Conservation (phyloP, 2,888 invertebrate species). For the Villa cingulata region DNA sequence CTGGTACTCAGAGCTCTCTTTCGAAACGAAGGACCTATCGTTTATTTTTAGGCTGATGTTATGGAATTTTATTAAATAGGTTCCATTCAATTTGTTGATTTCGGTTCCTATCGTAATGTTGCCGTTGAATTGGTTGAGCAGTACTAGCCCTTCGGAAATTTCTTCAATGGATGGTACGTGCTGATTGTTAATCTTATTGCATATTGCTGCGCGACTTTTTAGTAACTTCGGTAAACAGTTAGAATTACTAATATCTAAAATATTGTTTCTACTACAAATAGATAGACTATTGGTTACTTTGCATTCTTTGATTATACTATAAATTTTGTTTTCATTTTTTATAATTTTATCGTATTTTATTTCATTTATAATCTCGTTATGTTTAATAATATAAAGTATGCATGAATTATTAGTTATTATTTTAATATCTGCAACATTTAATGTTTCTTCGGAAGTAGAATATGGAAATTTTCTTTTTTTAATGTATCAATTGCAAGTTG, state of each 20-base stretch:
- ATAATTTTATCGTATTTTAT: background rate
- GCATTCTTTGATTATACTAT: background rate
- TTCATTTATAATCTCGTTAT: background rate
- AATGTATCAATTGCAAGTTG: background rate
- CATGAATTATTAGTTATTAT: slow-evolving; percentile 2
- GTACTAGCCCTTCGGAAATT: slow-evolving; percentile 2
- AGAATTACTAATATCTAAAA: slow-evolving; percentile 5
- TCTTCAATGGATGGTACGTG: slow-evolving; percentile 1
- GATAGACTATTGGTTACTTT: slow-evolving; percentile 1
- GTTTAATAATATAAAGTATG: slow-evolving; percentile 1
- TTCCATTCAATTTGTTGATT: no score
- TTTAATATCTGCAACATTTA: slow-evolving; percentile 8
- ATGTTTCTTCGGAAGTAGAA: slow-evolving; percentile 6
- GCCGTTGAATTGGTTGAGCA: background rate
- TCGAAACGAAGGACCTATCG: no score
- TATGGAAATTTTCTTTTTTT: slow-evolving; percentile 5
- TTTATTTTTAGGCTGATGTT: background rate
- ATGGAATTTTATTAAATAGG: background rate
- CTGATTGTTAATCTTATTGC: background rate
- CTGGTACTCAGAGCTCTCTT: no score
- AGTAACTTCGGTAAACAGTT: background rate
- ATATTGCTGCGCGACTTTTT: background rate
- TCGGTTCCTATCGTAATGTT: background rate
- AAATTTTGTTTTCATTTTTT: background rate
- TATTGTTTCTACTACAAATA: slow-evolving; percentile 2